These are phyloP conservation scores for Menidia menidia DNA, from an alignment of 2,797 vertebrate species.

Conservation along the genomic window DNA sequence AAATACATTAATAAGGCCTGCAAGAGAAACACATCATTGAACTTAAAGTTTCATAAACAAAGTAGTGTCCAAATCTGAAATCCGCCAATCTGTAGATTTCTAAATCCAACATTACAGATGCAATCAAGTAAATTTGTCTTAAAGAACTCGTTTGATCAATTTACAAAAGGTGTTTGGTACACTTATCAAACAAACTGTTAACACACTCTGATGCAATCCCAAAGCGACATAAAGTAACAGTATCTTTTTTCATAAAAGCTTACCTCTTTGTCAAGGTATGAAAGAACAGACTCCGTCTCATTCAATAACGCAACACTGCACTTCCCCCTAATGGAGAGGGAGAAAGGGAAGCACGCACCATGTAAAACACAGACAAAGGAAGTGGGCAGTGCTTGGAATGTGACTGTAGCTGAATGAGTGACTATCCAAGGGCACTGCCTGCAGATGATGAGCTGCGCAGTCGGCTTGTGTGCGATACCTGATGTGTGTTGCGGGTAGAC, in stretches of 20 bases:
- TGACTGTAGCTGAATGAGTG: constrained; percentile 43
- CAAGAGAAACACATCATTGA: too few relatives aligned
- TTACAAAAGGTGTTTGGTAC: background rate
- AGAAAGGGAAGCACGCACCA: constrained; percentile 26
- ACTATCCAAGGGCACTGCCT: constrained; percentile 53
- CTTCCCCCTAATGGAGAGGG: constrained; percentile 87
- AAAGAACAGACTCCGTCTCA: constrained; percentile 94
- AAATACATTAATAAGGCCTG: too few relatives aligned
- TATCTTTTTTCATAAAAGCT: constrained; percentile 39
- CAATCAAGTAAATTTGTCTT: too few relatives aligned
- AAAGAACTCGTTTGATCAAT: too few relatives aligned
- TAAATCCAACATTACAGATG: too few relatives aligned
- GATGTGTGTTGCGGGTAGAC: constrained; percentile 95
- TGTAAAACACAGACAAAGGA: constrained; percentile 53
- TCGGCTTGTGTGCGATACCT: constrained; percentile 79
- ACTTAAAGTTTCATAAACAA: too few relatives aligned
- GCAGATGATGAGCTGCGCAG: background rate
- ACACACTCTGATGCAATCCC: constrained; percentile 1
- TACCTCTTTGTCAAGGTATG: constrained; percentile 98
- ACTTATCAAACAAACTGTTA: background rate
- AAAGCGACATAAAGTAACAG: constrained; percentile 7
- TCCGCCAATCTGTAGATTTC: too few relatives aligned
- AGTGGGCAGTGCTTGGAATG: constrained; percentile 27
- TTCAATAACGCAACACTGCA: constrained; percentile 96
- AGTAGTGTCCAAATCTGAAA: too few relatives aligned